A percentile compares a stretch with the other conserved stretches of the same genome.
Conservation (phyloP, 2,797 vertebrate genomes). For the Poecile montanus region DNA sequence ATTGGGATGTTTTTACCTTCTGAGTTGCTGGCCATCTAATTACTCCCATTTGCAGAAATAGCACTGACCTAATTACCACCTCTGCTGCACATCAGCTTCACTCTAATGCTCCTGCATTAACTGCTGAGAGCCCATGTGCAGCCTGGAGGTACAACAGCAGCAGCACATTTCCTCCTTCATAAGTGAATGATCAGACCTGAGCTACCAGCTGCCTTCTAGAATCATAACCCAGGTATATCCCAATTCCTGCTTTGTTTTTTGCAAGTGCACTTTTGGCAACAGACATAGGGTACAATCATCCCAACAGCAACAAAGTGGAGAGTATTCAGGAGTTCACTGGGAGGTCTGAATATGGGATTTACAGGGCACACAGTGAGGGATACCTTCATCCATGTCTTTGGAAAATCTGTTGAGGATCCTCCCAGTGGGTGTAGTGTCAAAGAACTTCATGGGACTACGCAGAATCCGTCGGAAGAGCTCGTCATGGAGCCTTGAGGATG, state of each 20-base stretch:
- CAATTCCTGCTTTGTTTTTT: not conserved
- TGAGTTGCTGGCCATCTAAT: not conserved
- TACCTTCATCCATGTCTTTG: slow-evolving; percentile 95
- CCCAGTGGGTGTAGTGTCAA: slow-evolving; percentile 89
- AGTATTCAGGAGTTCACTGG: not conserved
- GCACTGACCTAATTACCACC: not conserved
- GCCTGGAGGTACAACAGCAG: not conserved
- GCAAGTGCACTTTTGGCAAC: not conserved
- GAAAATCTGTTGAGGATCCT: slow-evolving; percentile 91
- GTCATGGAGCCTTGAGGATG: slow-evolving; percentile 89
- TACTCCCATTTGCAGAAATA: not conserved
- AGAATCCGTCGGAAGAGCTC: slow-evolving; percentile 90
- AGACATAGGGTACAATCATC: not conserved
- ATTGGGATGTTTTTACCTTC: not conserved
- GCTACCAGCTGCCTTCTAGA: not conserved
- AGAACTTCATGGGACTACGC: slow-evolving; percentile 93
- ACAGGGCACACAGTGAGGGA: not conserved
- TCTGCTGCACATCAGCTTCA: not conserved
- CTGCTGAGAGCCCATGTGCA: not conserved
- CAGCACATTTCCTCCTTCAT: not conserved
- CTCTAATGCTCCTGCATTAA: not conserved
- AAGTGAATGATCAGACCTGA: not conserved
- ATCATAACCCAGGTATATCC: not conserved
- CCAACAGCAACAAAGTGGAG: not conserved
- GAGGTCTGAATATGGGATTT: not conserved